Evolutionary conservation across 2,113 vertebrate genomes (phyloP), one percentile per base, ranked within the genome.

Genomic region (Tetraodon nigroviridis): DNA sequence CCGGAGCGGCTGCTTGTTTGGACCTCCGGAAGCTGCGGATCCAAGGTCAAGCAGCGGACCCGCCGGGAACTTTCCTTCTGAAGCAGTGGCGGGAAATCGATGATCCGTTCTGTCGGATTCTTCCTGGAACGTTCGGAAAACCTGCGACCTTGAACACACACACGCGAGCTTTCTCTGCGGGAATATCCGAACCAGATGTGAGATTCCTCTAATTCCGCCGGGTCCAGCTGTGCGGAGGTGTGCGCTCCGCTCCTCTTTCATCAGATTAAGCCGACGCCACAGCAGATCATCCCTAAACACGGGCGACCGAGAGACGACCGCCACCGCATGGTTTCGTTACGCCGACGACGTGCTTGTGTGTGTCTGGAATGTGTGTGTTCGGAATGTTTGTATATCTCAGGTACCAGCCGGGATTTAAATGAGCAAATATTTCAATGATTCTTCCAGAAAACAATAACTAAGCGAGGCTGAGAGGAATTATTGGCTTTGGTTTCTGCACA

Each of bases 291-390:
- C 63, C 21, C 67, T 44, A 72, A 82, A 63, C 73, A 58, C 18
- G 32, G 19, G 13, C 79, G 73, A 83, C 75, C 62, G 73, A 86
- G 81, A 49, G 1, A 60, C 53, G 67, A 42, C 67, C 71, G 83
- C 65, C 20, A 55, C 74, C 62, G 68, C 83, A 86, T 81, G 46
- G 71, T 61, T 84, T 77, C 78, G 71, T 27, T 68, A 76, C 78
- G 79, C 37, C 1, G 20, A 15, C 6, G 3, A 22, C 18, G 47
- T 18, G 53, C 56, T 56, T 21, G 53, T 44, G 42, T 47, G 21
- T 37, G 32, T 37, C 2, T 37, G 32, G 29, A 32, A 32, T 37
- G 32, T 37, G 1, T 37, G 32, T 37, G 32, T 37, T 12, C 8
- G 32, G 32, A 37, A 12, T 12, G 32, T 37, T 12, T 37, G 32